These are phyloP conservation scores for Atopsyche davidsoni DNA, from an alignment of 1,140 invertebrate genomes.

Conservation along the genomic window DNA sequence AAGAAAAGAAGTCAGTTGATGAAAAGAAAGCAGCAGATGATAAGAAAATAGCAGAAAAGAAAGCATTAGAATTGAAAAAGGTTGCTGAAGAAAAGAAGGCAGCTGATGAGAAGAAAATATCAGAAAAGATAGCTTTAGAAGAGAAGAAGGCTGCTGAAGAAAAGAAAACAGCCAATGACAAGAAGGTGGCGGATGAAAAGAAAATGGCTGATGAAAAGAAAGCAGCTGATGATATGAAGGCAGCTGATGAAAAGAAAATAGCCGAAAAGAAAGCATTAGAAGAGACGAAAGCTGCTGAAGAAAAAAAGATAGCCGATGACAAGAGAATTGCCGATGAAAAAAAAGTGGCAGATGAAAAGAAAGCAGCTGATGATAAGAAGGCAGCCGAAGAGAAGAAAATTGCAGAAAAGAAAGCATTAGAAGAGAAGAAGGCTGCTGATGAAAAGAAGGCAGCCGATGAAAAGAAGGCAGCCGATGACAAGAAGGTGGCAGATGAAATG, in stretches of 20 bases:
- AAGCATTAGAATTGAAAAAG: constrained; percentile 22
- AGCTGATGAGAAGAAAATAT: constrained; percentile 30
- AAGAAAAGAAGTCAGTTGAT: constrained; percentile 18
- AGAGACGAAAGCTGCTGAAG: constrained; percentile 15
- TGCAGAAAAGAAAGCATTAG: not conserved
- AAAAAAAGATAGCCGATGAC: constrained; percentile 34
- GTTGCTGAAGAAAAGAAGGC: constrained; percentile 26
- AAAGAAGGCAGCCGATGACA: constrained; percentile 16
- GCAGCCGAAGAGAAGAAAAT: not conserved
- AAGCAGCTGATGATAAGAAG: constrained; percentile 18
- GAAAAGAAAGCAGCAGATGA: constrained; percentile 24
- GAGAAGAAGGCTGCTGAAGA: constrained; percentile 30
- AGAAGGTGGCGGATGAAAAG: constrained; percentile 26
- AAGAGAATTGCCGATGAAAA: constrained; percentile 28
- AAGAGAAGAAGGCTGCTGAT: constrained; percentile 35
- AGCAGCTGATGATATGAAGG: constrained; percentile 15
- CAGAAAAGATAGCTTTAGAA: constrained; percentile 20
- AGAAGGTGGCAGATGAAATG: constrained; percentile 25
- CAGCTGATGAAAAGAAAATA: constrained; percentile 16
- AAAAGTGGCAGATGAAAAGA: constrained; percentile 21
- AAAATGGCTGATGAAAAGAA: constrained; percentile 29
- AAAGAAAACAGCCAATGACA: constrained; percentile 17
- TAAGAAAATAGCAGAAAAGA: constrained; percentile 22
- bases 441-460: constrained; percentile 23
- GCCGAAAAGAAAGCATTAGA: constrained; percentile 2